A percentile compares a stretch with the other conserved stretches of the same genome.
phyloP scores from a whole-genome alignment of 2,888 invertebrate species.

The Tryphoninae sp. region DNA sequence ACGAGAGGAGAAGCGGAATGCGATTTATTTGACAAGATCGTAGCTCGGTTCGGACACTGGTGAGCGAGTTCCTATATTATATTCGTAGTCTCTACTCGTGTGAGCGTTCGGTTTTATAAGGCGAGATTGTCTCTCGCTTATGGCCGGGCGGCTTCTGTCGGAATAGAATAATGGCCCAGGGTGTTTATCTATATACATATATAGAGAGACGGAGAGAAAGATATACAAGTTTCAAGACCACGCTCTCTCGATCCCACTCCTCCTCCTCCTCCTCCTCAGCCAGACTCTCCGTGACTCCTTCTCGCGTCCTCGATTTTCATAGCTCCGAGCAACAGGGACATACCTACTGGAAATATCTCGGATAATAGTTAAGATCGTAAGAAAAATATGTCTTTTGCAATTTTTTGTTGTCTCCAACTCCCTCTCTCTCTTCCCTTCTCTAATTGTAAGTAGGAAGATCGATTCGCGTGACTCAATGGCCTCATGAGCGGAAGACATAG shows the following conservation, averaged over 20 bases:
- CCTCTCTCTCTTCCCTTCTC: slow-evolving; percentile 42
- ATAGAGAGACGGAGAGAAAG: neutral
- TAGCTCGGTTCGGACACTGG: slow-evolving; percentile 70
- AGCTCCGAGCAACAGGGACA: neutral
- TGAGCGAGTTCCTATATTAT: slow-evolving; percentile 43
- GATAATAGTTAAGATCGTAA: too few species aligned
- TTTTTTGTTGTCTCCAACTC: slow-evolving; percentile 50
- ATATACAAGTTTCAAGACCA: slow-evolving; percentile 33
- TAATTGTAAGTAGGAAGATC: slow-evolving; percentile 44
- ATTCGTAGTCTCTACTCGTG: slow-evolving; percentile 25
- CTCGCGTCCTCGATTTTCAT: slow-evolving; percentile 13
- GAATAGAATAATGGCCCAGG: slow-evolving; percentile 78
- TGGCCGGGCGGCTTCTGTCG: slow-evolving; percentile 69
- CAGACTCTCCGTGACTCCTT: slow-evolving; percentile 2
- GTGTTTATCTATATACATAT: slow-evolving; percentile 22
- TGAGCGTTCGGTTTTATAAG: slow-evolving; percentile 78
- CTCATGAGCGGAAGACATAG: neutral
- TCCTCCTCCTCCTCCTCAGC: neutral
- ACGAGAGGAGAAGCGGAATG: slow-evolving; percentile 74
- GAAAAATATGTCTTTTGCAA: slow-evolving; percentile 65
- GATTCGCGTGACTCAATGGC: slow-evolving; percentile 30
- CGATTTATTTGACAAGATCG: slow-evolving; percentile 79
- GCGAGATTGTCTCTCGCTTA: slow-evolving; percentile 75
- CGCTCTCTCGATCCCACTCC: slow-evolving; percentile 22
- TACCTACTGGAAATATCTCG: neutral